Base-by-base conservation (phyloP, 2,113 vertebrate species). In the Nycticebus coucang region DNA sequence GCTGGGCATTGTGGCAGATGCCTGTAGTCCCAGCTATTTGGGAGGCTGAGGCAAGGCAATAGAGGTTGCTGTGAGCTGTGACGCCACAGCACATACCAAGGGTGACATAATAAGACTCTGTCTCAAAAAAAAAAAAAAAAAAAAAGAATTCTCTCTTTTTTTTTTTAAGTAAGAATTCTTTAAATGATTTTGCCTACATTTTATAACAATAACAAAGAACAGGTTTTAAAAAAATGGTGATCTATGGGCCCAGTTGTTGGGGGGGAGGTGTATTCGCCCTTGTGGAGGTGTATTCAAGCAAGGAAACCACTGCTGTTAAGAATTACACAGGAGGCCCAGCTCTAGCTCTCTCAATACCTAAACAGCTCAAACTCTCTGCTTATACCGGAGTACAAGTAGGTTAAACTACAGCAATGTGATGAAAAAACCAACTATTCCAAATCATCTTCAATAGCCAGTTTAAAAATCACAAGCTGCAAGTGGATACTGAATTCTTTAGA, bases 261-360 rank as follows among this genome's bases (percentile, higher is more conserved):
- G 19, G 45, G 12, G 4, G 7, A 45, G 2, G 28, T 57, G 45
- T 50, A 50, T 50, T 50, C 45, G 9, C 7, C 45, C 45, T 26
- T 75, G 12, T 7, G 7, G 57, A 79, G n/a, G 24, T 91, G 15
- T 59, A 33, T 33, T 87, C 15, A 66, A 24, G 13, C 91, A 85
- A 89, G 79, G 18, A 86, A 91, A 93, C 22, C 78, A 88, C 21
- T 75, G 75, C 68, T 57, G n/a, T 94, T 94, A 41, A 88, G 11
- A 59, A 28, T n/a, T 14, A 37, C 5, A 59, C 3, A 30, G 64
- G 53, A 50, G 64, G 19, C 4, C 66, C 81, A 22, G 33, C 21
- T 66, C 24, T 45, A 35, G 72, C 9, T 59, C 30, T 68, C n/a
- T 69, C 50, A 33, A 19, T 45, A 45, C 17, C 59, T 14, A 59